Evolutionary conservation across 2,113 vertebrate species (phyloP).

Genomic region (Carettochelys insculpta): DNA sequence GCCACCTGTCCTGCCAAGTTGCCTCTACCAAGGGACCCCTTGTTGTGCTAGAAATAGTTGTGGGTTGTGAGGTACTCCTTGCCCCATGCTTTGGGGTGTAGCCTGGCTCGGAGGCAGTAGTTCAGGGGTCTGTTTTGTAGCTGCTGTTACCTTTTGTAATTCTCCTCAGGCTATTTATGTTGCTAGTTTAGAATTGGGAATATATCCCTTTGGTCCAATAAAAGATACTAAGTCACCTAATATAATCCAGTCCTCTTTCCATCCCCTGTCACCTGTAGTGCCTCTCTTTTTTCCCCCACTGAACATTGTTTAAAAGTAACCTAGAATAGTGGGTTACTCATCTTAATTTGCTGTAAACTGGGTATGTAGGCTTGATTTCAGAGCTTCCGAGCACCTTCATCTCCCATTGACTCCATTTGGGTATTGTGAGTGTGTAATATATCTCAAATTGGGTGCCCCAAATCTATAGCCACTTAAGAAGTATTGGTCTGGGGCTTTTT

Average conservation of each 20-base stretch:
- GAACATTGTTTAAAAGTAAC: conserved; percentile 45
- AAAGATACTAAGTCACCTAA: background rate
- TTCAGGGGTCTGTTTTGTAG: conserved; percentile 3
- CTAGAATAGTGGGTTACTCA: conserved; percentile 36
- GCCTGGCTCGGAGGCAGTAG: background rate
- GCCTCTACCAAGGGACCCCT: background rate
- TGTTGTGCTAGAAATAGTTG: background rate
- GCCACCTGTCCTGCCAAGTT: background rate
- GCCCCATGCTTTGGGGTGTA: background rate
- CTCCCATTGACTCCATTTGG: conserved; percentile 32
- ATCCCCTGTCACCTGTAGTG: conserved; percentile 4
- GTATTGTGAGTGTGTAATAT: background rate
- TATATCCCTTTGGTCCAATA: background rate
- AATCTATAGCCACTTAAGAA: background rate
- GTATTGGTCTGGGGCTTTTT: background rate
- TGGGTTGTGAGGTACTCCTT: background rate
- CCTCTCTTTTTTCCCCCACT: conserved; percentile 22
- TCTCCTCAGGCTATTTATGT: too few relatives aligned
- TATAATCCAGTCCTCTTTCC: background rate
- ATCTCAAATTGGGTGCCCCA: conserved; percentile 18
- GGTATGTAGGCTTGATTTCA: conserved; percentile 8
- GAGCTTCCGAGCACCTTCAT: conserved; percentile 37
- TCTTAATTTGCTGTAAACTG: conserved; percentile 40
- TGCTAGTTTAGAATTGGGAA: too few relatives aligned
- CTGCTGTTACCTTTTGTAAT: conserved; percentile 21